Percentiles rank a stretch among this genome's conserved stretches.
phyloP scores from a whole-genome alignment of 2,797 vertebrate species.

The Poeciliopsis infans region DNA sequence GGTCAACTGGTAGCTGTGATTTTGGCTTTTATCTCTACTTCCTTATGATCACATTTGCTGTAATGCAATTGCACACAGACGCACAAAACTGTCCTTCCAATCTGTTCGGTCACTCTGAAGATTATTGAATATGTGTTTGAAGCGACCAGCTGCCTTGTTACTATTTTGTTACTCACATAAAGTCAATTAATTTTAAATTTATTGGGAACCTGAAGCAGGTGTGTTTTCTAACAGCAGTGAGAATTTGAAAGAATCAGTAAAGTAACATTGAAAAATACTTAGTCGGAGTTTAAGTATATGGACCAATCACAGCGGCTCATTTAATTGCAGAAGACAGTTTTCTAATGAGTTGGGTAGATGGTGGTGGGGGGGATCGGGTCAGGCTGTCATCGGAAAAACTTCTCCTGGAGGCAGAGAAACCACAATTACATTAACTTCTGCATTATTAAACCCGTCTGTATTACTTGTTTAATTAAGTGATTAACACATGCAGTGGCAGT shows the following conservation, averaged over 20 bases:
- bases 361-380: conserved; percentile 27
- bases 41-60: not conserved
- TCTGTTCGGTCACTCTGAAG: conserved; percentile 35
- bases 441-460: conserved; percentile 40
- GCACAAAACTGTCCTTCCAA: conserved; percentile 21
- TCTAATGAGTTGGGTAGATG: conserved; percentile 50
- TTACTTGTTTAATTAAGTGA: conserved; percentile 43
- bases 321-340: conserved; percentile 54
- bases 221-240: conserved; percentile 6
- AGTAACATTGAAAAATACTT: conserved; percentile 30
- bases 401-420: conserved; percentile 18
- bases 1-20: not conserved
- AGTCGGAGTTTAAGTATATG: conserved; percentile 11
- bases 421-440: conserved; percentile 46
- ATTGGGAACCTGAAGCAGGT: conserved; percentile 5
- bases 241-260: conserved; percentile 32
- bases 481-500: conserved; percentile 8
- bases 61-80: not conserved
- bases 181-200: conserved; percentile 32
- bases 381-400: conserved; percentile 35
- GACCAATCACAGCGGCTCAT: conserved; percentile 30
- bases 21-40: not conserved
- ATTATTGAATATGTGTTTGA: conserved; percentile 49
- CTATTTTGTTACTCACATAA: conserved; percentile 17
- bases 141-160: conserved; percentile 37